These are phyloP conservation scores for Triops longicaudatus DNA, from an alignment of 1,140 invertebrate genomes.

Conservation along the genomic window DNA sequence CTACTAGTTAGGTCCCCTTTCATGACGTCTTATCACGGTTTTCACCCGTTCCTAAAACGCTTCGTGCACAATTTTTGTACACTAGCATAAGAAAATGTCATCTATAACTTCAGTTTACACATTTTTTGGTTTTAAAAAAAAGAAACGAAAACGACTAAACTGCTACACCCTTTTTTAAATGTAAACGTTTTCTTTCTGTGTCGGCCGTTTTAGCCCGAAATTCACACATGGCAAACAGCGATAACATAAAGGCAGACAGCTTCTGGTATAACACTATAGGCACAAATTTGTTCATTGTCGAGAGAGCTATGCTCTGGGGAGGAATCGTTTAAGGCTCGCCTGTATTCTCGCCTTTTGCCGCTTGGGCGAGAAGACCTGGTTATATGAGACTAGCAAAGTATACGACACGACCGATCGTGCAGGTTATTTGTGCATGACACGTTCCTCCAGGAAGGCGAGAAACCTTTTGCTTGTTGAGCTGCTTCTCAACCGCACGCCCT, in stretches of 20 bases:
- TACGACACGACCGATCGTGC: not conserved
- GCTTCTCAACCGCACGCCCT: not conserved
- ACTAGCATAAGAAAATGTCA: not conserved
- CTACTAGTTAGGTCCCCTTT: not conserved
- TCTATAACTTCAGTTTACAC: not conserved
- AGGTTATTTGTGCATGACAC: not conserved
- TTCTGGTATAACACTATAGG: constrained; percentile 4
- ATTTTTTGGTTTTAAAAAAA: not conserved
- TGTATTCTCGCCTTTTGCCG: not conserved
- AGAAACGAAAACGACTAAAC: not conserved
- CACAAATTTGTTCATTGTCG: constrained; percentile 3
- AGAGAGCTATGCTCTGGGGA: not conserved
- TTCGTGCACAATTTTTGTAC: not conserved
- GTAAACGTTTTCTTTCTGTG: not conserved
- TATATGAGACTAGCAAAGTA: not conserved
- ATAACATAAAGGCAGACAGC: not conserved
- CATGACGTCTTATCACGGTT: not conserved
- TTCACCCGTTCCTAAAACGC: not conserved
- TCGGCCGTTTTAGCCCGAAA: not conserved
- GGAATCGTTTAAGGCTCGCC: not conserved
- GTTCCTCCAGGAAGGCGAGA: not conserved
- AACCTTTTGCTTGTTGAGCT: not conserved
- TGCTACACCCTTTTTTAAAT: not conserved
- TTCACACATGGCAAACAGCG: not conserved
- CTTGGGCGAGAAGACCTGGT: not conserved